Base-by-base conservation (phyloP, 2,888 invertebrate genomes). In the Diachrysia chrysitis region DNA sequence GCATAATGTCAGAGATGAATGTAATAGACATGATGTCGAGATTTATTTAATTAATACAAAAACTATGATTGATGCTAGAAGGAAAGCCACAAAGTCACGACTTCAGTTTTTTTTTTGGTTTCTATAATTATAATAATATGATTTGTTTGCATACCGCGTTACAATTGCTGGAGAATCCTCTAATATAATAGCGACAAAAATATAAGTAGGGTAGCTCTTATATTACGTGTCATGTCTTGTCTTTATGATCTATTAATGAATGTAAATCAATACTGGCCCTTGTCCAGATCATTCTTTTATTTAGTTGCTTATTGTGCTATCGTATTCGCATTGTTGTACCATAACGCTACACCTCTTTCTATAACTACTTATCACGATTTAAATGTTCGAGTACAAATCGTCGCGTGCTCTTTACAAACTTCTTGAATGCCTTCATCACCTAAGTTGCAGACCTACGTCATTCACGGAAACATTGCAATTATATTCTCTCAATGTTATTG, bases 401-500 rank as follows among this genome's bases (percentile, higher is more conserved):
- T 76, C 25, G 60, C 60, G 56, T 66, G 59, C n/a, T n/a, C n/a
- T 16, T n/a, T 25, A 48, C 21, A 57, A 55, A 73, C 37, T 17
- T 55, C 60, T n/a, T 42, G 60, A 63, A 60, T 58, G 46, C 37
- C 51, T 63, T 29, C 3, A 35, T 70, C 64, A 59, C 42, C 23
- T 46, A 54, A 69, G 32, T 54, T 37, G 23, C 16, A 48, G 16
- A 32, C n/a, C 54, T 60, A 55, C 66, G 62, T 77, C 58, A 72
- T 48, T 67, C 29, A 64, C 48, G 76, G 72, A 79, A 79, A 71
- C 29, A 75, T 29, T 55, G 66, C 48, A 55, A 23, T 48, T 57
- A 48, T 17, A 58, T 19, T 35, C 55, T 61, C n/a, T 66, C 65
- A 69, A 63, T 73, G 66, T 25, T 66, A n/a, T 42, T 61, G 17